Evolutionary conservation across 2,113 vertebrate genomes (phyloP), one percentile per base, ranked within the genome.

Genomic region (Lophochroa leadbeateri): DNA sequence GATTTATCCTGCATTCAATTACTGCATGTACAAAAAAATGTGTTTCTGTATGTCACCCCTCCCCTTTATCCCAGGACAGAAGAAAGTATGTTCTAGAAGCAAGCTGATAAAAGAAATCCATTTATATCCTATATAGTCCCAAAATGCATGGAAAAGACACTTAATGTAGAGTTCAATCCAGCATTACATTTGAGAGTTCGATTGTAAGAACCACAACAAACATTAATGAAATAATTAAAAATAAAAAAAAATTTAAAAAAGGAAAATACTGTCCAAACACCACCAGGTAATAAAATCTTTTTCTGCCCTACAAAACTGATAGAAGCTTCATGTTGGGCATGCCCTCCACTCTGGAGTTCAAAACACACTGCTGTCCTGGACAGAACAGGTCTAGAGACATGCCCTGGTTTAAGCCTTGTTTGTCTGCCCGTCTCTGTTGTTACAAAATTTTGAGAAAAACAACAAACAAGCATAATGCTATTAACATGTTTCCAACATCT

Each of bases 1-100:
- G 25, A 71, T 82, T 83, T 90, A 92, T 84, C 82, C 65, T 93
- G 90, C 52, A 82, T 47, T 76, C 83, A 92, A 88, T 86, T 93
- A 94, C 18, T 53, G 52, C 33, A 82, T 24, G 47, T 21, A 50
- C 57, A 37, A 39, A 47, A 77, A 72, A 39, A 60, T 6, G 7
- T 49, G 10, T 81, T 72, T 93, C 43, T 88, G 7, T n/a, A 52
- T 46, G 60, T 16, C 21, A 82, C 12, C 20, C 37, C 33, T 85
- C 28, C n/a, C 8, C n/a, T 74, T 92, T 68, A 60, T n/a, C 55
- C 31, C 50, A 83, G 21, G 11, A 52, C 6, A n/a, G 37, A 74
- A 53, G 46, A 39, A 75, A 75, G 25, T 52, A 69, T 31, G 52
- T 41, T 92, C 41, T 67, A 88, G 79, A 92, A 78, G 69, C 4